These are phyloP conservation scores for Trichoplax adhaerens DNA, from an alignment of 37 sponge, comb jelly and placozoan species.

Conservation along the genomic window DNA sequence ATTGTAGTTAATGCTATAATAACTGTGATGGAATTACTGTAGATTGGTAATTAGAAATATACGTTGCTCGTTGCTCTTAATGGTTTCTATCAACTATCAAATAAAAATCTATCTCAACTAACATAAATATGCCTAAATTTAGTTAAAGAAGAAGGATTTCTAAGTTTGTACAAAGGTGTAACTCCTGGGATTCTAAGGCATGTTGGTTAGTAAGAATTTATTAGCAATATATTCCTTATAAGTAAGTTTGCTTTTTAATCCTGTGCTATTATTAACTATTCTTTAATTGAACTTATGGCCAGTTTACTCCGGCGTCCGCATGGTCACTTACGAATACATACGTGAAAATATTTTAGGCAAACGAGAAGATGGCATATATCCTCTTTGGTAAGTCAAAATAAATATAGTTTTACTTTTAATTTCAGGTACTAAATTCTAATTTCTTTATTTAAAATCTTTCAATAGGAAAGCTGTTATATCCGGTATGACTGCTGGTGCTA, in stretches of 20 bases:
- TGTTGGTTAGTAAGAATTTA: constrained; percentile 8
- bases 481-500: constrained; percentile 50
- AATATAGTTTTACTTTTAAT: neutral
- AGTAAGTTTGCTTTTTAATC: neutral
- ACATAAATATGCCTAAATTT: neutral
- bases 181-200: constrained; percentile 62
- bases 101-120: no score
- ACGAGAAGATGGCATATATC: constrained; percentile 29
- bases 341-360: constrained; percentile 43
- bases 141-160: constrained; percentile 56
- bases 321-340: constrained; percentile 58
- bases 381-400: neutral
- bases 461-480: constrained; percentile 54
- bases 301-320: constrained; percentile 50
- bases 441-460: neutral
- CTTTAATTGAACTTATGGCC: neutral
- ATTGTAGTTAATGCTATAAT: no score
- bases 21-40: no score
- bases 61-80: no score
- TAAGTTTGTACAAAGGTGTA: constrained; percentile 52
- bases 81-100: no score
- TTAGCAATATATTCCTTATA: neutral
- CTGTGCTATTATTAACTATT: neutral
- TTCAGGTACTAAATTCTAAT: neutral
- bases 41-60: no score